Evolutionary conservation across 2,888 invertebrate species (phyloP).

Genomic region (Petrophora chlorosata): DNA sequence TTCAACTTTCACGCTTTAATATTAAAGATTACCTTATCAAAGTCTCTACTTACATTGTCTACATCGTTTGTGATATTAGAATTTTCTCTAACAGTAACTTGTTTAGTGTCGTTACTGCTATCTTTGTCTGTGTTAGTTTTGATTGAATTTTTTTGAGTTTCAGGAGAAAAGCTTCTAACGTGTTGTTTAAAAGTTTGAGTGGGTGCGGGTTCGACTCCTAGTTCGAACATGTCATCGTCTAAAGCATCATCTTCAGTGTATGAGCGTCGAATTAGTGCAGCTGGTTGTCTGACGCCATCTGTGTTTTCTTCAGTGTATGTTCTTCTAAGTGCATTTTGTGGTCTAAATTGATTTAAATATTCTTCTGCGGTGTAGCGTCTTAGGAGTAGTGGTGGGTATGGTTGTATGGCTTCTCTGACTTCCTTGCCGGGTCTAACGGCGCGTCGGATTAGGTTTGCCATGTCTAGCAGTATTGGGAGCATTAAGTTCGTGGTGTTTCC

Average conservation of each 20-base stretch:
- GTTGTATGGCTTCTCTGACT: constrained; percentile 59
- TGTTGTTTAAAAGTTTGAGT: constrained; percentile 37
- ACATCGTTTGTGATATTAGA: constrained; percentile 34
- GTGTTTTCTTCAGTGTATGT: constrained; percentile 59
- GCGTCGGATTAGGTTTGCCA: constrained; percentile 85
- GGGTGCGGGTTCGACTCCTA: constrained; percentile 48
- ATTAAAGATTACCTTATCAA: neutral
- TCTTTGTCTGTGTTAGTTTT: constrained; percentile 41
- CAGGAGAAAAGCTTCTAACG: constrained; percentile 54
- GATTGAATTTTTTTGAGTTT: constrained; percentile 43
- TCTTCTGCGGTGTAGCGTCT: too few species aligned
- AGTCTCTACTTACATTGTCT: constrained; percentile 49
- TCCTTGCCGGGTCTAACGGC: constrained; percentile 73
- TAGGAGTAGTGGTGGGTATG: constrained; percentile 15
- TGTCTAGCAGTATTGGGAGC: constrained; percentile 86
- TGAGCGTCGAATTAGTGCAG: constrained; percentile 50
- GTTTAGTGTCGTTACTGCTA: constrained; percentile 40
- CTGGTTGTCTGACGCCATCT: constrained; percentile 52
- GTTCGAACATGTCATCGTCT: constrained; percentile 63
- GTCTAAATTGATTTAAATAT: too few species aligned
- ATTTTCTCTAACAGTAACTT: constrained; percentile 32
- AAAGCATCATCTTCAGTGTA: constrained; percentile 57
- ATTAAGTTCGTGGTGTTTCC: constrained; percentile 82
- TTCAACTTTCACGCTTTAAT: neutral
- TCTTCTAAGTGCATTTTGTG: constrained; percentile 51